Base-by-base conservation (phyloP, 1,140 invertebrate genomes). In the Bombus consobrinus region DNA sequence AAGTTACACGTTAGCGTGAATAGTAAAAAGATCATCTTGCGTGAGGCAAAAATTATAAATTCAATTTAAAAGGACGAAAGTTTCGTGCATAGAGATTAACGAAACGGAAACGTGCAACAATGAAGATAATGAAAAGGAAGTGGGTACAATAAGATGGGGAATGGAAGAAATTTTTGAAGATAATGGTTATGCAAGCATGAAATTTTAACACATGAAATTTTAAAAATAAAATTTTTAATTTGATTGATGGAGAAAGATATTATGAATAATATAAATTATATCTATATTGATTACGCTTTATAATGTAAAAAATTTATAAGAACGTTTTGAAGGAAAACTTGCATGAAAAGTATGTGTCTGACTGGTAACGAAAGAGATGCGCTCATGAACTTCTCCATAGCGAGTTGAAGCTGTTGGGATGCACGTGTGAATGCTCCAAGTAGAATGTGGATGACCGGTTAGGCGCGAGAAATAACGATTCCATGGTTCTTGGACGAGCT, bases 371-470 rank as follows among this genome's bases (percentile, higher is more conserved):
- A 25, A n/a, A 32, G 37, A 62, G 69, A 28, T 41, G 25, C 25
- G 5, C n/a, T 79, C 9, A n/a, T 34, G 80, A 74, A 43, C 59
- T 82, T 74, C 18, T 53, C 18, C 15, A 28, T 62, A 32, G 32
- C 39, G n/a, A 71, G 85, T 62, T 68, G 73, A 73, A 74, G 86
- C 76, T 83, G 86, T 86, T 79, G 83, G 87, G 91, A 85, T 87
- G 86, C 84, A 82, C 78, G 83, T n/a, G 73, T 66, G 53, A 66
- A 59, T 39, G 62, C 32, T 53, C 43, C 22, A 37, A 76, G 62
- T 62, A 41, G 57, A 77, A 83, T 32, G 73, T 68, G 81, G 62
- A 83, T 83, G 81, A 83, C 81, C 73, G 62, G 81, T 83, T 83
- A 83, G 81, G 72, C 73, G 81, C 73, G 81, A 76, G 73, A 77